A percentile compares a stretch with the other conserved stretches of the same genome.
These are phyloP conservation scores for Pachypsylla venusta DNA, from an alignment of 1,140 invertebrate genomes.

Conservation along the genomic window DNA sequence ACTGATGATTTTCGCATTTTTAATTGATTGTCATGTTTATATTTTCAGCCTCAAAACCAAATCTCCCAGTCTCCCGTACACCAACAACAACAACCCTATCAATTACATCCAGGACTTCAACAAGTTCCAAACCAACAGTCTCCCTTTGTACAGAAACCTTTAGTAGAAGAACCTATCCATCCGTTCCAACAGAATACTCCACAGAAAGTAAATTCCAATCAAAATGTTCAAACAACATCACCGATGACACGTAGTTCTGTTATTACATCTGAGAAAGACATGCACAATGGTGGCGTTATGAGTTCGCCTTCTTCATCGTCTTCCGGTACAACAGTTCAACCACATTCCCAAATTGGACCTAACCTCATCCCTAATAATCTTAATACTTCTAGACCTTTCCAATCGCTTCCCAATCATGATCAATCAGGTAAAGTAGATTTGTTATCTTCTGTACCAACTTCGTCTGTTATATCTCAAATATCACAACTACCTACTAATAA, in stretches of 20 bases:
- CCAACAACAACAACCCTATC: conserved; percentile 16
- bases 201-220: not conserved
- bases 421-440: not conserved
- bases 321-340: not conserved
- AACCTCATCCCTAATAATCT: not conserved
- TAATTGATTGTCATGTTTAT: not conserved
- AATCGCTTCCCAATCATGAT: conserved; percentile 1
- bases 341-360: not conserved
- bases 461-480: too few relatives aligned
- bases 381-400: not conserved
- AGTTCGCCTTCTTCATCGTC: conserved; percentile 3
- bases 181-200: not conserved
- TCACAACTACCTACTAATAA: too few relatives aligned
- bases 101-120: conserved; percentile 16
- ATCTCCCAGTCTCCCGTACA: conserved; percentile 18
- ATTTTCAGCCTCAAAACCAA: conserved; percentile 17
- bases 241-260: conserved; percentile 15
- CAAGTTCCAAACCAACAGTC: conserved; percentile 22
- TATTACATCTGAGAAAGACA: conserved; percentile 15
- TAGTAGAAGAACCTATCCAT: conserved; percentile 16
- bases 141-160: conserved; percentile 14
- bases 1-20: not conserved
- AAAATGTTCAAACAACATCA: not conserved
- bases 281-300: conserved; percentile 12
- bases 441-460: not conserved